Base-by-base conservation (phyloP, 2,888 invertebrate species). In the Pomacea canaliculata region DNA sequence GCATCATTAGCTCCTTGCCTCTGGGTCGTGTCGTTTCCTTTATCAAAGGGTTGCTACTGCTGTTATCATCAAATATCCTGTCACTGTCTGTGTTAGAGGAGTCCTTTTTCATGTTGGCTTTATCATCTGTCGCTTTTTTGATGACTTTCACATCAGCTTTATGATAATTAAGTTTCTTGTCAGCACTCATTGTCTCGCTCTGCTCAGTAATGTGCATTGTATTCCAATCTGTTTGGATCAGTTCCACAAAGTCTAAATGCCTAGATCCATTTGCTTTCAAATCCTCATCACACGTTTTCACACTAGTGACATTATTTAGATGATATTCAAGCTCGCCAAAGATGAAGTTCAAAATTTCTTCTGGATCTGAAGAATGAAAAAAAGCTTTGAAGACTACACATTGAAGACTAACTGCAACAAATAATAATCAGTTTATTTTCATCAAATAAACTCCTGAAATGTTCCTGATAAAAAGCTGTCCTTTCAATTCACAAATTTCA, bases 261-360 rank as follows among this genome's bases (percentile, higher is more conserved):
- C 37, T 37, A 37, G 37, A 5, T 37, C 37, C 37, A 37, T 37
- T 37, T 37, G 37, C 37, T 37, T 37, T 3, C 37, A 67, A 69
- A 46, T 72, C 16, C 65, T 75, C 16, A 19, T 37, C 7, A 19
- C 18, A 19, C 19, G 18, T 16, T n/a, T 59, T 71, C 70, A 60
- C 18, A 46, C 51, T 51, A 63, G 27, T 56, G 37, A 18, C 51
- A 4, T 63, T 56, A 13, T 37, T 51, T 18, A 65, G 51, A 37
- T 72, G 48, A 37, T 71, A 18, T 7, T 66, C 79, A 67, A 83
- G 79, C 67, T 85, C 84, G 60, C 76, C 78, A 23, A 78, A 73
- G 7, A 85, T 71, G 63, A 80, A 74, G 23, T 78, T n/a, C 66
- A 86, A 73, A 63, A 85, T 84, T 27, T 73, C 77, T 67, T 76